These are phyloP conservation scores for Drosophila setosimentum DNA, from an alignment of 2,888 invertebrate species.

Conservation along the genomic window DNA sequence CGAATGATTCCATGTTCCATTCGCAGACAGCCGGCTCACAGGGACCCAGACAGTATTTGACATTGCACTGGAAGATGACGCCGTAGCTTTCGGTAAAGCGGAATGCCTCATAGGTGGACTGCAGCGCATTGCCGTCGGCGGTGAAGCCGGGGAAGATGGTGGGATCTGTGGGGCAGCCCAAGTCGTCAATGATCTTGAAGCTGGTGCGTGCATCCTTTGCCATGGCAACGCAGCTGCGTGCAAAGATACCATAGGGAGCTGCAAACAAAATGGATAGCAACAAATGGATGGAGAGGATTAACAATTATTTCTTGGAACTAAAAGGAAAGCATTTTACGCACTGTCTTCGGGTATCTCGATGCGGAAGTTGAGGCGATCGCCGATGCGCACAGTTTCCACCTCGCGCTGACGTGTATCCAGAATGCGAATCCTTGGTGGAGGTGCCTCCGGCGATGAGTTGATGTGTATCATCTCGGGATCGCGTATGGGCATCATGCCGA, in stretches of 20 bases:
- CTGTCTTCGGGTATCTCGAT: conserved; percentile 98
- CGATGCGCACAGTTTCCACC: conserved; percentile 97
- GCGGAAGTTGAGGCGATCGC: conserved; percentile 96
- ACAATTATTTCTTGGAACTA: not conserved
- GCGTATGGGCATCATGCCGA: conserved; percentile 98
- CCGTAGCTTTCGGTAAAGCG: conserved; percentile 98
- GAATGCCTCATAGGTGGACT: conserved; percentile 97
- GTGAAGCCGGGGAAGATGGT: conserved; percentile 97
- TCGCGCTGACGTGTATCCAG: conserved; percentile 94
- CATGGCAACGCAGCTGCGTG: conserved; percentile 98
- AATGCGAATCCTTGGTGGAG: conserved; percentile 96
- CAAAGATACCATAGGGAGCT: conserved; percentile 98
- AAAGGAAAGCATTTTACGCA: conserved; percentile 86
- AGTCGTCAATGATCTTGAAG: conserved; percentile 97
- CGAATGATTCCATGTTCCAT: conserved; percentile 95
- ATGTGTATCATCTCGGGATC: conserved; percentile 98
- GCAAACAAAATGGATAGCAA: conserved; percentile 74
- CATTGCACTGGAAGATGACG: conserved; percentile 98
- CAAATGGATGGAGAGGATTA: conserved; percentile 8
- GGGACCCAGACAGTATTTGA: conserved; percentile 97
- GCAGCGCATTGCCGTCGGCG: conserved; percentile 95
- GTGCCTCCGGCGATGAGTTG: conserved; percentile 97
- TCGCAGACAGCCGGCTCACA: conserved; percentile 97
- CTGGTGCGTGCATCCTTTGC: conserved; percentile 98
- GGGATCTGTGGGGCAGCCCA: conserved; percentile 97